These are phyloP conservation scores for Mya arenaria DNA, from an alignment of 1,140 invertebrate genomes.

Conservation along the genomic window DNA sequence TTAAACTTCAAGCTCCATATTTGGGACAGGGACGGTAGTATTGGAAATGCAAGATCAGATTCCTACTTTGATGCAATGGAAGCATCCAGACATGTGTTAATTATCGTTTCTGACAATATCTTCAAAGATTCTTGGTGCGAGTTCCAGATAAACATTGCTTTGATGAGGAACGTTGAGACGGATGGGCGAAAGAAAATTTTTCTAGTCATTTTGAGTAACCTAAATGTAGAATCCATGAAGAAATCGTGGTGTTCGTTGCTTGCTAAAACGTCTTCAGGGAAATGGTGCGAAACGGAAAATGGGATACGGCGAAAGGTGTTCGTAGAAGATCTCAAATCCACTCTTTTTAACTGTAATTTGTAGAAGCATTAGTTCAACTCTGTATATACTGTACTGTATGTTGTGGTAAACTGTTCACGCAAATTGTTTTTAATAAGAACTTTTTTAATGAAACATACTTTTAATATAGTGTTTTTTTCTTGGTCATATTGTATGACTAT, in stretches of 20 bases:
- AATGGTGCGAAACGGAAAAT: slow-evolving; percentile 1
- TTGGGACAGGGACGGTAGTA: slow-evolving; percentile 11
- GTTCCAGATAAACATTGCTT: slow-evolving; percentile 31
- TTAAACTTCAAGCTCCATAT: slow-evolving; percentile 22
- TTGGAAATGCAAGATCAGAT: background rate
- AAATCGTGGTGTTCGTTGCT: slow-evolving; percentile 22
- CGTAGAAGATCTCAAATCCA: too few relatives aligned
- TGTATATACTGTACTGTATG: too few relatives aligned
- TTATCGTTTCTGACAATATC: slow-evolving; percentile 15
- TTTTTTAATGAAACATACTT: too few relatives aligned
- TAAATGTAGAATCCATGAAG: background rate
- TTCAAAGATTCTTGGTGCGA: slow-evolving; percentile 6
- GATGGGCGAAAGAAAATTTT: background rate
- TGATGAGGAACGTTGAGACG: background rate
- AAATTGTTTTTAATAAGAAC: too few relatives aligned
- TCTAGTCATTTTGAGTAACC: background rate
- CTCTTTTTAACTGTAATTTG: too few relatives aligned
- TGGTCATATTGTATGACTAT: too few relatives aligned
- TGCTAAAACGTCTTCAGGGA: background rate
- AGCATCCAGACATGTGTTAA: background rate
- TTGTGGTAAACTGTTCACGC: too few relatives aligned
- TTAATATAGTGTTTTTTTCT: too few relatives aligned
- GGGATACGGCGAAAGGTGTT: too few relatives aligned
- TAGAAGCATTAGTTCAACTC: too few relatives aligned
- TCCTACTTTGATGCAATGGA: slow-evolving; percentile 10